Evolutionary conservation across 2,797 vertebrate species (phyloP).

Genomic region (Protonibea diacanthus): DNA sequence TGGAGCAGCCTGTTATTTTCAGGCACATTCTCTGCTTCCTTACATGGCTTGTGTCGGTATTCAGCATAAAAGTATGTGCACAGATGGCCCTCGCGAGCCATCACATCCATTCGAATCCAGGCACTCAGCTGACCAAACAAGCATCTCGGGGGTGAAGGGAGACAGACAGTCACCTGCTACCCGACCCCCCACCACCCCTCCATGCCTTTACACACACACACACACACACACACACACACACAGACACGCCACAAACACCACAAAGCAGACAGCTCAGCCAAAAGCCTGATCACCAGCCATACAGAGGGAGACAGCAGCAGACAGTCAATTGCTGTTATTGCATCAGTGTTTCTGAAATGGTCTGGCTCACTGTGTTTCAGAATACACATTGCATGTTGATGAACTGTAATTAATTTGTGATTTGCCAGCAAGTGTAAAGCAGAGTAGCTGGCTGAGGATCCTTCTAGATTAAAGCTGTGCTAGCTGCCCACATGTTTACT

Average conservation of each 20-base stretch:
- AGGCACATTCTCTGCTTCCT: conserved; percentile 38
- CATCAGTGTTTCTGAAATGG: conserved; percentile 53
- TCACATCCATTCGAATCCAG: conserved; percentile 65
- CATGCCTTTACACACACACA: conserved; percentile 17
- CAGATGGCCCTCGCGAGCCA: conserved; percentile 68
- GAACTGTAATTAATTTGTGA: conserved; percentile 35
- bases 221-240: conserved; percentile 21
- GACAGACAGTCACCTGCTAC: conserved; percentile 61
- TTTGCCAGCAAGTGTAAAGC: conserved; percentile 41
- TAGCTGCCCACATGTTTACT: conserved; percentile 64
- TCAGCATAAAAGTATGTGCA: conserved; percentile 55
- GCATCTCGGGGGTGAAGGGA: conserved; percentile 52
- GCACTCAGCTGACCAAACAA: conserved; percentile 77
- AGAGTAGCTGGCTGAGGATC: conserved; percentile 49
- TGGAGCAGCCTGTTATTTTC: conserved; percentile 26
- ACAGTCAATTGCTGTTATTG: conserved; percentile 47
- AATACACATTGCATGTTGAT: conserved; percentile 24
- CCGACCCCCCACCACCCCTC: neutral
- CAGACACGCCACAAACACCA: conserved; percentile 7
- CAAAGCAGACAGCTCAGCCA: conserved; percentile 48
- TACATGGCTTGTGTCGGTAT: conserved; percentile 50
- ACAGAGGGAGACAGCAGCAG: conserved; percentile 15
- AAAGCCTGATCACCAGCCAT: conserved; percentile 24
- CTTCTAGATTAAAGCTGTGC: conserved; percentile 53
- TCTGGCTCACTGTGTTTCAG: conserved; percentile 45